Conservation (phyloP, 2,888 invertebrate species). For the Volucella inanis region DNA sequence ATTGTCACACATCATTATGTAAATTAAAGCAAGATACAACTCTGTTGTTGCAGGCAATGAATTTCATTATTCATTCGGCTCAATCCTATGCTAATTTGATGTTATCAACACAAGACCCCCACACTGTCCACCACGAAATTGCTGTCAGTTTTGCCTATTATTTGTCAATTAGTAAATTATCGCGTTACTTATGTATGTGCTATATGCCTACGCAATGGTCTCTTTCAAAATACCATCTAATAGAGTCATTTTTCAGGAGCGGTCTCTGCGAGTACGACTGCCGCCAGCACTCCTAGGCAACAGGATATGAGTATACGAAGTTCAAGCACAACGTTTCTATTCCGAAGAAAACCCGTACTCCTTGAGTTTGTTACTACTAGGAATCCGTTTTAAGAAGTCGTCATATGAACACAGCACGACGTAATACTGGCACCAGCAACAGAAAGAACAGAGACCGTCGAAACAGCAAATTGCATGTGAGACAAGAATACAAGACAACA, state of each 20-base stretch:
- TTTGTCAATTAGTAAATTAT: conserved; percentile 13
- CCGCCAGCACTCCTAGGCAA: conserved; percentile 8
- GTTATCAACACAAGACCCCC: too few species aligned
- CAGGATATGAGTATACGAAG: conserved; percentile 28
- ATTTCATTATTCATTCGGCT: too few species aligned
- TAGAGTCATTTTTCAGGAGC: not conserved
- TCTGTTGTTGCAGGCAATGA: too few species aligned
- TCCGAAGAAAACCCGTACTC: conserved; percentile 34
- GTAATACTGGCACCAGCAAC: not conserved
- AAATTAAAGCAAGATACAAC: too few species aligned
- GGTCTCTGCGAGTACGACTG: conserved; percentile 1
- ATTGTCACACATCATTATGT: too few species aligned
- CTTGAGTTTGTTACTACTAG: conserved; percentile 28
- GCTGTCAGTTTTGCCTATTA: not conserved
- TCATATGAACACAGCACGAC: not conserved
- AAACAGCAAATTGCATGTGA: not conserved
- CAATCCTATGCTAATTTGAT: too few species aligned
- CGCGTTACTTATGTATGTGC: not conserved
- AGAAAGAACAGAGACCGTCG: conserved; percentile 40
- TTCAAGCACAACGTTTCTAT: conserved; percentile 46
- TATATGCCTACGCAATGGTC: not conserved
- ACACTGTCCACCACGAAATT: not conserved
- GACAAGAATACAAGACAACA: not conserved
- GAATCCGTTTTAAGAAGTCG: conserved; percentile 24
- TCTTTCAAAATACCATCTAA: not conserved